These are phyloP conservation scores for Pogonocherus hispidulus DNA, from an alignment of 2,888 invertebrate species.

Conservation along the genomic window DNA sequence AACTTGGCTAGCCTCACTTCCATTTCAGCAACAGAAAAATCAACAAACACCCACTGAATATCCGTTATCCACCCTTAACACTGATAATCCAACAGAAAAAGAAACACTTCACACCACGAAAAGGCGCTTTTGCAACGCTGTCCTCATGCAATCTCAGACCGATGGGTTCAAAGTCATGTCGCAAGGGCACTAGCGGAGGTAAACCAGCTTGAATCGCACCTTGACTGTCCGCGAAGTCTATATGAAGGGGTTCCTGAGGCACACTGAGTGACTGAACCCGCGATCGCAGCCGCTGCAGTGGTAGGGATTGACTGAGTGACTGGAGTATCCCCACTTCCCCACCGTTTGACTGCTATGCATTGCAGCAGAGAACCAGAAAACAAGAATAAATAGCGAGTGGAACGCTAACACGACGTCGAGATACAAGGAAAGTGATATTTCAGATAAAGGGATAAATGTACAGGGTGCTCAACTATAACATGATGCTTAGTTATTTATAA, in stretches of 20 bases:
- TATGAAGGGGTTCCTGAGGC: conserved; percentile 40
- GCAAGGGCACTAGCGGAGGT: conserved; percentile 18
- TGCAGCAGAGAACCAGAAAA: conserved; percentile 27
- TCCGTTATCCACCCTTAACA: neutral
- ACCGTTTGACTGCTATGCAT: conserved; percentile 33
- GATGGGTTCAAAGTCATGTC: conserved; percentile 12
- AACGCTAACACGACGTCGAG: neutral
- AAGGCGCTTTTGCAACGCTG: neutral
- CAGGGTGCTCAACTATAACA: too few species aligned
- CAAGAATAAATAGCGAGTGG: conserved; percentile 9
- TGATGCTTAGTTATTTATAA: too few species aligned
- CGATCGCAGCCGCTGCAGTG: conserved; percentile 24
- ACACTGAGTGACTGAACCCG: conserved; percentile 43
- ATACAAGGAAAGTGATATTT: too few species aligned
- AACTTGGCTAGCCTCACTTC: neutral
- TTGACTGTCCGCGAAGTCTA: conserved; percentile 20
- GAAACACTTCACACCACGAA: neutral
- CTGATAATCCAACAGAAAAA: conserved; percentile 12
- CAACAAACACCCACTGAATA: neutral
- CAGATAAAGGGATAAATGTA: too few species aligned
- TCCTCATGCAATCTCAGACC: neutral
- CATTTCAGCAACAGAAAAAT: neutral
- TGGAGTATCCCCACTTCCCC: conserved; percentile 30
- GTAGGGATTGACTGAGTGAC: conserved; percentile 37
- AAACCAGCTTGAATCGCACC: conserved; percentile 16